Percentiles rank a stretch among this genome's conserved stretches.
Conservation (phyloP, 2,113 vertebrate genomes). For the Dipodomys spectabilis region DNA sequence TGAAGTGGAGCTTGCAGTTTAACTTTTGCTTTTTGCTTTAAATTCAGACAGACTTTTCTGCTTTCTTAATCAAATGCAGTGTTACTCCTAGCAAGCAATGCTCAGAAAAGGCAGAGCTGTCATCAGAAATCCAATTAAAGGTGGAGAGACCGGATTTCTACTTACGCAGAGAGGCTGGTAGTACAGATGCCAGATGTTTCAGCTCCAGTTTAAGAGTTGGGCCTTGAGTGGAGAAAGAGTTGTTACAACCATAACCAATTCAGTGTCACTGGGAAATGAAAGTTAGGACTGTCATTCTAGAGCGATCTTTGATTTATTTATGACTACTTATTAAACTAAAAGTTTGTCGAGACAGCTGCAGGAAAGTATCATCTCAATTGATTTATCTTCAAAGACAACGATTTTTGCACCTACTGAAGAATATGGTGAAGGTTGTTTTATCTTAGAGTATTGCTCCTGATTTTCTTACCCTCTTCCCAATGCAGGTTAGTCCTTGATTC, state of each 20-base stretch:
- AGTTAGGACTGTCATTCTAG: slow-evolving; percentile 14
- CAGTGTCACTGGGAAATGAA: neutral
- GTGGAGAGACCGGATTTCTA: neutral
- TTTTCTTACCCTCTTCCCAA: fast-evolving
- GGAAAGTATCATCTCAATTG: neutral
- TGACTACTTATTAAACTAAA: neutral
- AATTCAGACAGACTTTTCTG: slow-evolving; percentile 52
- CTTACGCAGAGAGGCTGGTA: neutral
- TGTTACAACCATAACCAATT: slow-evolving; percentile 49
- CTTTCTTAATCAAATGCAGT: slow-evolving; percentile 48
- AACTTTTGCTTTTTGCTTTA: slow-evolving; percentile 40
- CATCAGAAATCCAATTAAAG: slow-evolving; percentile 16
- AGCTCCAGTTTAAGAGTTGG: neutral
- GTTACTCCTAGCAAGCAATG: neutral
- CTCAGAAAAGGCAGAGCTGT: slow-evolving; percentile 40
- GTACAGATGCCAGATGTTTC: neutral
- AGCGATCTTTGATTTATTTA: neutral
- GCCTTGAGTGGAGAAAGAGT: neutral
- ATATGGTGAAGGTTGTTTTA: neutral
- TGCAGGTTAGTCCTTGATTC: neutral
- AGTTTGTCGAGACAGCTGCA: neutral
- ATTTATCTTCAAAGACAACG: neutral
- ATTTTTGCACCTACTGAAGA: neutral
- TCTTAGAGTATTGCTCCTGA: neutral
- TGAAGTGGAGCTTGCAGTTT: slow-evolving; percentile 55